Base-by-base conservation (phyloP, 2,113 vertebrate genomes). In the Lasiurus borealis region DNA sequence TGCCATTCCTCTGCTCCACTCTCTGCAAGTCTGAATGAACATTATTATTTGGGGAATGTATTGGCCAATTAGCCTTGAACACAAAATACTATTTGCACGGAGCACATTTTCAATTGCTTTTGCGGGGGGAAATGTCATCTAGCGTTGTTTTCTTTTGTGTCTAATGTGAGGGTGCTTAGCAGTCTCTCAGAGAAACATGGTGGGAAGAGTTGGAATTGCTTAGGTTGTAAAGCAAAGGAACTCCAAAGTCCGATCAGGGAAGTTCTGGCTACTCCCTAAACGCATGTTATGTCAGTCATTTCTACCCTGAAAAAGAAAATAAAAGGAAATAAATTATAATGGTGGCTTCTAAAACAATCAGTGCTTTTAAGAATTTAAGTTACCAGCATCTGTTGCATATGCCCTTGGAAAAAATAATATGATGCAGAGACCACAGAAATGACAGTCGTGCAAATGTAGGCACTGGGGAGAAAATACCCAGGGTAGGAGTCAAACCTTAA, bases 1-100 rank as follows among this genome's bases (percentile, higher is more conserved):
- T 57, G 14, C 11, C 57, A 84, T 76, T 80, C 8, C 59, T 92
- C 21, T 25, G 1, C n/a, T 80, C 31, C 2, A 34, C 6, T 95
- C 40, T 77, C 52, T 62, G n/a, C 29, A 15, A 73, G 71, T 62
- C 14, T 68, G 40, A 93, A 64, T 36, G 73, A 91, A 29, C 8
- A 59, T 52, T 57, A 73, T 78, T 23, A 54, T n/a, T 92, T 52
- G 34, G 52, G 48, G 84, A 87, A 84, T 78, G 40, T 48, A 78
- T 82, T 92, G 89, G 25, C 48, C 46, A 95, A 57, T 87, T 94
- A 95, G 12, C 80, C 21, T 21, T 93, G n/a, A 90, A 62, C 62
- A 62, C 54, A 92, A 76, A 75, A 89, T 88, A 29, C 9, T 91
- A 54, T 88, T 87, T 90, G 52, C 66, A 82, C 87, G 77, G 90